Conservation (phyloP, 2,113 vertebrate species). For the Oenanthe oenanthe region DNA sequence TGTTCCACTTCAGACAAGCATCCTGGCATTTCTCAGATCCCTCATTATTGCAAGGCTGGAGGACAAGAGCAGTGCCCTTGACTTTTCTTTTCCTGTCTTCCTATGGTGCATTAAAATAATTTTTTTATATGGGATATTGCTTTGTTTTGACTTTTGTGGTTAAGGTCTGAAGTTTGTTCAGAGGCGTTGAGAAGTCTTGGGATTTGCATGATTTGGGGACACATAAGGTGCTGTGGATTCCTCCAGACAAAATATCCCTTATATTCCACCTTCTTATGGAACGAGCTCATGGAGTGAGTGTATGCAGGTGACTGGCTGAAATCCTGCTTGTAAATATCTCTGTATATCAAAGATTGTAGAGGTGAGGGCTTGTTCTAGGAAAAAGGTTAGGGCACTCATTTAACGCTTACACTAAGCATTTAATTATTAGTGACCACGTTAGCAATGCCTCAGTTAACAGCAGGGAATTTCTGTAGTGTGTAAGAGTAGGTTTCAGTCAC, state of each 20-base stretch:
- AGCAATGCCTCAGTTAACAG: background rate
- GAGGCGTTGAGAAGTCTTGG: background rate
- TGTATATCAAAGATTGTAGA: background rate
- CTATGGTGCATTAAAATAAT: background rate
- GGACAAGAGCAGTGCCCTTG: background rate
- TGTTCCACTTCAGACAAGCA: background rate
- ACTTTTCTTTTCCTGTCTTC: background rate
- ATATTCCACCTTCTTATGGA: background rate
- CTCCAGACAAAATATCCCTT: background rate
- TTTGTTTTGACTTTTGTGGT: background rate
- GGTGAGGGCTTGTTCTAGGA: background rate
- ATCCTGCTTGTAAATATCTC: background rate
- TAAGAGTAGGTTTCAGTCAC: background rate
- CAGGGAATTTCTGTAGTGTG: background rate
- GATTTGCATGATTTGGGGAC: background rate
- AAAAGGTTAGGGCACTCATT: background rate
- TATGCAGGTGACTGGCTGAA: background rate
- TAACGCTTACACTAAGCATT: background rate
- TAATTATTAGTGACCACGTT: background rate
- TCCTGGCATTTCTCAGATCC: background rate
- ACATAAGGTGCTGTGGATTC: background rate
- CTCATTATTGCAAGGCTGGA: background rate
- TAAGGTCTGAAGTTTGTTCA: background rate
- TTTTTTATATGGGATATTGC: background rate
- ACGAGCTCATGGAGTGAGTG: fast-evolving